phyloP scores from a whole-genome alignment of 2,797 vertebrate genomes.

The Hylomyscus alleni region DNA sequence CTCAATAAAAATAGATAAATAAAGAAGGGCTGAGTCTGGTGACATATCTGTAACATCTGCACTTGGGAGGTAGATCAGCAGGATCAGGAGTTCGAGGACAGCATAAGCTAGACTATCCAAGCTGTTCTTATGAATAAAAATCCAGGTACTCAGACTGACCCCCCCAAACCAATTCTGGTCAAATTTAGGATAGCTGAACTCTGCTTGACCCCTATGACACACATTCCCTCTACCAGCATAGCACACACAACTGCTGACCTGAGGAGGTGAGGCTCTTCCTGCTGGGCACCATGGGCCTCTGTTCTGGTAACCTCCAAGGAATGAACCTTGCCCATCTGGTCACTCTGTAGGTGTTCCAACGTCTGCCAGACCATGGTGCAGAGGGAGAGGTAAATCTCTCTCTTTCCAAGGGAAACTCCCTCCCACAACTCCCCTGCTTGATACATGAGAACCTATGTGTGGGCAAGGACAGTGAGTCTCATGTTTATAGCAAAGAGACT shows the following conservation, averaged over 20 bases:
- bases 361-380: conserved; percentile 83
- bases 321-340: conserved; percentile 87
- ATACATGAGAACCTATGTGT: neutral
- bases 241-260: conserved; percentile 81
- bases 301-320: conserved; percentile 87
- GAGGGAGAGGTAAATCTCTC: conserved; percentile 57
- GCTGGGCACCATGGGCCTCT: conserved; percentile 86
- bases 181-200: conserved; percentile 52
- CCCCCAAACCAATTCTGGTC: neutral
- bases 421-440: conserved; percentile 29
- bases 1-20: neutral
- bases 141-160: neutral
- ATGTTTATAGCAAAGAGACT: neutral
- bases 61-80: neutral
- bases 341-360: conserved; percentile 89
- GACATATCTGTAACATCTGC: neutral
- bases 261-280: conserved; percentile 87
- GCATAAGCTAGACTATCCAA: neutral
- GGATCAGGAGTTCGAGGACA: neutral
- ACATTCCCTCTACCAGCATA: conserved; percentile 12
- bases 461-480: conserved; percentile 44
- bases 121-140: conserved; percentile 27
- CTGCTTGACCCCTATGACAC: neutral
- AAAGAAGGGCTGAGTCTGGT: neutral
- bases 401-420: conserved; percentile 7